A percentile compares a stretch with the other conserved stretches of the same genome.
Evolutionary conservation across 2,113 vertebrate species (phyloP).

Genomic region (Python bivittatus): DNA sequence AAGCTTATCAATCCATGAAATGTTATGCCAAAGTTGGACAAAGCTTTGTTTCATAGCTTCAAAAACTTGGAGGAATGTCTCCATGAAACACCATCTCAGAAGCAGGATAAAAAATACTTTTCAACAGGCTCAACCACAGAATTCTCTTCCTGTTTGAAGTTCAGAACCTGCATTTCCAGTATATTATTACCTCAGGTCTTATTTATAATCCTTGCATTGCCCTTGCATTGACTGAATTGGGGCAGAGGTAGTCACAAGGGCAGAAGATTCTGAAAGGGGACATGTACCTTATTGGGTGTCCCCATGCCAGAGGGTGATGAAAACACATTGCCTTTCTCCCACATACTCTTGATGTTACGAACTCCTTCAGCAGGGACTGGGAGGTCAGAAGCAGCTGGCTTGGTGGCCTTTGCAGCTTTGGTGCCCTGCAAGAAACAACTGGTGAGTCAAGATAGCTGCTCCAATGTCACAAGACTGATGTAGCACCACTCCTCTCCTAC

Average conservation of each 20-base stretch:
- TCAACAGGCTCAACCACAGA: too few relatives aligned
- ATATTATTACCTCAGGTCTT: not conserved
- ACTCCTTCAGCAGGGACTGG: constrained; percentile 88
- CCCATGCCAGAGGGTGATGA: constrained; percentile 77
- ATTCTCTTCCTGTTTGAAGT: not conserved
- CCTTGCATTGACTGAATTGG: not conserved
- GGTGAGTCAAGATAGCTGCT: not conserved
- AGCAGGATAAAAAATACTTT: not conserved
- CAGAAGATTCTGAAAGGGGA: constrained; percentile 27
- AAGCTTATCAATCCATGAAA: not conserved
- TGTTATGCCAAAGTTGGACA: not conserved
- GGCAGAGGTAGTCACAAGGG: not conserved
- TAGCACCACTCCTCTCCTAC: not conserved
- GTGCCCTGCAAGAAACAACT: constrained; percentile 76
- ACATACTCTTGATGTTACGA: constrained; percentile 97
- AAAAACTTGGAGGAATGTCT: not conserved
- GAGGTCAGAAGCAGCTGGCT: constrained; percentile 84
- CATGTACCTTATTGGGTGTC: constrained; percentile 86
- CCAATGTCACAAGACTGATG: not conserved
- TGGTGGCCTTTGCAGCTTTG: constrained; percentile 80
- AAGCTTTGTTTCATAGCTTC: not conserved
- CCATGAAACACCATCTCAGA: not conserved
- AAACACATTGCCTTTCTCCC: constrained; percentile 94
- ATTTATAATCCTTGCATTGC: not conserved
- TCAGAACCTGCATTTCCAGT: not conserved